Conservation (phyloP, 1,140 invertebrate species). For the Cataglyphis hispanica region DNA sequence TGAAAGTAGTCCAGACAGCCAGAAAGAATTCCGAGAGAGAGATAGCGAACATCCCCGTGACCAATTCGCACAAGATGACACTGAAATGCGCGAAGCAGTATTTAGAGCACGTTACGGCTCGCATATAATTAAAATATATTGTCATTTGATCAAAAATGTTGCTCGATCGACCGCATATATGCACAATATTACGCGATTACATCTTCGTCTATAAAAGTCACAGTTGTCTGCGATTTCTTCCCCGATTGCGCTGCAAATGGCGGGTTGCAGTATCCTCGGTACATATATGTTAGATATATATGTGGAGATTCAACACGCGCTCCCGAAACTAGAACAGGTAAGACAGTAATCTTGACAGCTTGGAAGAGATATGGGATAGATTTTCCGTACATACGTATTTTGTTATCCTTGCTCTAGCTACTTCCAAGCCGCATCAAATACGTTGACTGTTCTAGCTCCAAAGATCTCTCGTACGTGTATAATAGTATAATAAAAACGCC, state of each 20-base stretch:
- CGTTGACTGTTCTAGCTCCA: slow-evolving; percentile 11
- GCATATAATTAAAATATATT: background rate
- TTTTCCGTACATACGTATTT: background rate
- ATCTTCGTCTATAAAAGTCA: background rate
- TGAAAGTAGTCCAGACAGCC: background rate
- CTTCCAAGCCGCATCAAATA: background rate
- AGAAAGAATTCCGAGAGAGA: background rate
- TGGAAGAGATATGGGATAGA: background rate
- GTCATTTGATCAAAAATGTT: slow-evolving; percentile 25
- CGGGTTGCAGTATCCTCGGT: slow-evolving; percentile 5
- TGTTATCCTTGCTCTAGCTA: background rate
- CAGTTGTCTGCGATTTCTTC: background rate
- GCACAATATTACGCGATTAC: slow-evolving; percentile 17
- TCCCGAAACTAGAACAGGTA: slow-evolving; percentile 27
- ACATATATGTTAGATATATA: background rate
- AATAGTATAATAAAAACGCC: slow-evolving; percentile 22
- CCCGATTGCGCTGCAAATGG: background rate
- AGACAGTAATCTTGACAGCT: background rate
- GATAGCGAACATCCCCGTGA: slow-evolving; percentile 73
- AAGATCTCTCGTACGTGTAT: background rate
- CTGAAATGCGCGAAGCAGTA: slow-evolving; percentile 73
- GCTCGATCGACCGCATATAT: slow-evolving; percentile 51
- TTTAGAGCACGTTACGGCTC: background rate
- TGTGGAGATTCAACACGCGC: slow-evolving; percentile 3
- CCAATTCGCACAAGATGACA: slow-evolving; percentile 74